Evolutionary conservation across 1,140 invertebrate species (phyloP).

Genomic region (Samia ricini): DNA sequence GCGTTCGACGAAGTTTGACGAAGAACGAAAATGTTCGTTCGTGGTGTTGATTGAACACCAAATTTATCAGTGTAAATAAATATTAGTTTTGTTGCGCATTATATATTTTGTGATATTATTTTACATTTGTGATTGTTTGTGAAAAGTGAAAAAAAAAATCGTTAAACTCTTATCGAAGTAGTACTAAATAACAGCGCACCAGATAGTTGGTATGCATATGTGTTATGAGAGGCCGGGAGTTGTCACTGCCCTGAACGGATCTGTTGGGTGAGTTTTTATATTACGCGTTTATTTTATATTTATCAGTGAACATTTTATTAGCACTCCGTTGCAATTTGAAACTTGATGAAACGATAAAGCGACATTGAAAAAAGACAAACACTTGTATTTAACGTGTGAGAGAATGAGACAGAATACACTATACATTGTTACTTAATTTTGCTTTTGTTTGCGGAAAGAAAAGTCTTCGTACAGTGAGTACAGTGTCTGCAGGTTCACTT

Average conservation of each 20-base stretch:
- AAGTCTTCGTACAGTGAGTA: no score
- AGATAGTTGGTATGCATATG: conserved; percentile 68
- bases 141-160: conserved; percentile 16
- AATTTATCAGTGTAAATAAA: not conserved
- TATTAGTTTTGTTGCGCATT: conserved; percentile 18
- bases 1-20: not conserved
- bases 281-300: not conserved
- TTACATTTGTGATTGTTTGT: conserved; percentile 24
- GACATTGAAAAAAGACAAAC: no score
- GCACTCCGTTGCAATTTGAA: no score
- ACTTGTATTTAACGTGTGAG: no score
- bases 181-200: conserved; percentile 41
- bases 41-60: conserved; percentile 54
- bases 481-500: no score
- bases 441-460: no score
- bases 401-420: no score
- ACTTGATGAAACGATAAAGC: no score
- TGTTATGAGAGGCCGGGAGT: conserved; percentile 69
- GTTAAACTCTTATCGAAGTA: conserved; percentile 23
- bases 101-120: conserved; percentile 22
- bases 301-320: no score
- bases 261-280: conserved; percentile 54
- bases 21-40: conserved; percentile 59
- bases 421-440: no score
- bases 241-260: conserved; percentile 65